Base-by-base conservation (phyloP, 2,113 vertebrate genomes). In the Turdus rufiventris region DNA sequence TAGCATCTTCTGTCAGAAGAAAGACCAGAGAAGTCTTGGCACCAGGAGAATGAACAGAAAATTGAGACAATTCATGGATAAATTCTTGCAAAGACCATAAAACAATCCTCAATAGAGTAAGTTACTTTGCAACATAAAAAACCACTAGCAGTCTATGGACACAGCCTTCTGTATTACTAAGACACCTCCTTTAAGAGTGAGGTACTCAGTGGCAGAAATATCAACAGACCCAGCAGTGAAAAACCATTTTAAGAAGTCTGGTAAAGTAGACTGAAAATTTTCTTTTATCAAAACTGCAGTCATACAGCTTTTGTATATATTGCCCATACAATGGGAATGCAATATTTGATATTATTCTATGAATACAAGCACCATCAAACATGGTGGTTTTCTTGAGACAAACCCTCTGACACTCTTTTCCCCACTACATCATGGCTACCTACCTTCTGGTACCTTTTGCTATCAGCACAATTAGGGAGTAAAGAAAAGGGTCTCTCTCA, bases 131-230 rank as follows among this genome's bases (percentile, higher is more conserved):
- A 82, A 45, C 51, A 73, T 0, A 73, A 16, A 86, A 43, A 74
- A 93, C 80, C 0, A 6, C 40, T 81, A 0, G 0, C 3, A 25
- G n/a, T 12, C 14, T 47, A 26, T 33, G 26, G 14, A 91, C 45
- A 75, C 2, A 79, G 24, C 18, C 18, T 62, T 79, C 65, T 28
- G 9, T 38, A 21, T 8, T 89, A 47, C 47, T 58, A 85, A 80
- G 53, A 70, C 31, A 20, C 5, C 31, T 75, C 70, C 43, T 77
- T 31, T 40, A 91, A 56, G 21, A 85, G 31, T 4, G 2, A 70
- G 1, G 1, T 12, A 58, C 6, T 45, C 70, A 84, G 8, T 10
- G 24, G 56, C 31, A 84, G 85, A 84, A 72, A 77, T 40, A 84
- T 6, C 63, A 95, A 93, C 81, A 91, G 10, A 42, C 36, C 63